phyloP scores from a whole-genome alignment of 2,113 vertebrate genomes.

The Plecturocebus donacophilus region DNA sequence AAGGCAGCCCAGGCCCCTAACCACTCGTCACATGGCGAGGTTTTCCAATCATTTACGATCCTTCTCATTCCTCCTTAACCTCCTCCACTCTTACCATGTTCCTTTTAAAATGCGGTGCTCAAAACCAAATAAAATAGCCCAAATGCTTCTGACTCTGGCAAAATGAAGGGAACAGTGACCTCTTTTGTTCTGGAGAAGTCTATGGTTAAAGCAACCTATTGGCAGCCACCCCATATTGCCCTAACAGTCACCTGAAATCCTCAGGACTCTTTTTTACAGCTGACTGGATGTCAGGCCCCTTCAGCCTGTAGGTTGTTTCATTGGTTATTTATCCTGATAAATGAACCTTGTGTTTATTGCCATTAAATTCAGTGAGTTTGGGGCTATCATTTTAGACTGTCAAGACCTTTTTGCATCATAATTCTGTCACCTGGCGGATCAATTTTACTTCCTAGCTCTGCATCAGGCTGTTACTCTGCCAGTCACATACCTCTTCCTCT shows the following conservation, averaged over 20 bases:
- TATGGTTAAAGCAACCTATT: not conserved
- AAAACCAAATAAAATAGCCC: not conserved
- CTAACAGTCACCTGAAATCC: not conserved
- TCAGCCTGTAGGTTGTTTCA: not conserved
- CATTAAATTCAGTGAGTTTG: constrained; percentile 32
- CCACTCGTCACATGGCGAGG: rapidly evolving
- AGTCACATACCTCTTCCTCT: not conserved
- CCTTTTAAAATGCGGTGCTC: not conserved
- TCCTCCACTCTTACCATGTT: not conserved
- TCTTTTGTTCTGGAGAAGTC: not conserved
- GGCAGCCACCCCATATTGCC: not conserved
- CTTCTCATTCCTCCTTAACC: not conserved
- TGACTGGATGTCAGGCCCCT: not conserved
- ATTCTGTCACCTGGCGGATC: constrained; percentile 51
- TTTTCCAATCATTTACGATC: not conserved
- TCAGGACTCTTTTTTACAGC: not conserved
- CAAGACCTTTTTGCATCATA: constrained; percentile 40
- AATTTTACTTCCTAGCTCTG: constrained; percentile 5
- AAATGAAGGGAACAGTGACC: not conserved
- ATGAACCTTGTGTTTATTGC: not conserved
- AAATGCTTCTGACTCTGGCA: not conserved
- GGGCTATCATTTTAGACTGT: constrained; percentile 13
- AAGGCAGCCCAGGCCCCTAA: no score
- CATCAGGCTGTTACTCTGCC: not conserved
- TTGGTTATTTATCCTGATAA: not conserved